Base-by-base conservation (phyloP, 2,113 vertebrate genomes). In the Anguilla japonica region DNA sequence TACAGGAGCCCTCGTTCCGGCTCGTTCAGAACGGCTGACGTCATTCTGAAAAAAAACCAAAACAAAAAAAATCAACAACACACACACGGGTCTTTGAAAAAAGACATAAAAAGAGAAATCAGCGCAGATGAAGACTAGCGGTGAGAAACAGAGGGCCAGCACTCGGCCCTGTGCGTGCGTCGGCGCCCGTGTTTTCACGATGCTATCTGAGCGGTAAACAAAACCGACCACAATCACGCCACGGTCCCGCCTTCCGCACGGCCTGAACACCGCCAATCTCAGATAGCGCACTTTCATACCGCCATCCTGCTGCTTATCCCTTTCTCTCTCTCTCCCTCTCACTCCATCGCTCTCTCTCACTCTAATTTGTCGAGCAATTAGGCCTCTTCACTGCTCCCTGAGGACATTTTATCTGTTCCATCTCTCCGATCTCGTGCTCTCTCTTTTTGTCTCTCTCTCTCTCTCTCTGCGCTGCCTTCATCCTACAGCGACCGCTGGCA, bases 181-280 rank as follows among this genome's bases (percentile, higher is more conserved):
- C 84, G 88, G 84, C 60, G 86, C 84, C 84, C 88, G 87, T 95
- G 94, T 95, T 95, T 71, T 89, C 89, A 5, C 46, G 93, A 93
- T 94, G 90, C 86, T 94, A 94, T 94, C 93, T 82, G 41, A n/a
- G 79, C 89, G 88, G 89, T 93, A 94, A 93, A 94, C 92, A 94
- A 92, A 84, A n/a, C 88, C 89, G 87, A 85, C 89, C 89, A 88
- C 84, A 88, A 89, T 86, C 90, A 89, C 87, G 88, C 87, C 6
- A 16, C 84, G 88, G 81, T 86, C 34, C 56, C 87, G 87, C 86
- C 90, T 83, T 81, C 78, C 84, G 81, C 53, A 90, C 88, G 88
- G 4, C 46, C 15, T 60, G 46, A 89, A 84, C 57, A 41, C 56
- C 63, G 81, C 29, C 63, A 41, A 39, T 6, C 46, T 83, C 60